A percentile compares a stretch with the other conserved stretches of the same genome.
Evolutionary conservation across 2,797 vertebrate genomes (phyloP).

Genomic region (Gastrophryne carolinensis): DNA sequence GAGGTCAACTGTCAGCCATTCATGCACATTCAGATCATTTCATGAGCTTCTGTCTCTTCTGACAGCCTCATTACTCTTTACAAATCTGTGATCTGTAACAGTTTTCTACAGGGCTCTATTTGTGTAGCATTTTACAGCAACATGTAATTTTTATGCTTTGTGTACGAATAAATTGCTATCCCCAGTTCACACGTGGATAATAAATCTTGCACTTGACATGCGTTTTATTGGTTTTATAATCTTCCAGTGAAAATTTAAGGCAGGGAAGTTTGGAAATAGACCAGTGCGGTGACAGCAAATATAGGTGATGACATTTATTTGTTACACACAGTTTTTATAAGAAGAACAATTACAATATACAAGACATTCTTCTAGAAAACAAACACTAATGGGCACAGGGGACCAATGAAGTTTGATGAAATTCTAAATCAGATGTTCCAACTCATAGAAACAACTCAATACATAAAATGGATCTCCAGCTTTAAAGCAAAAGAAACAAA

Average conservation of each 20-base stretch:
- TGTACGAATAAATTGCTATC: not conserved
- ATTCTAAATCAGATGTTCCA: not conserved
- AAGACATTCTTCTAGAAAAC: not conserved
- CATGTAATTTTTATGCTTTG: not conserved
- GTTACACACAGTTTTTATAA: too few relatives aligned
- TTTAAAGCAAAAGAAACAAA: not conserved
- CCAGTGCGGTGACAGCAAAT: too few relatives aligned
- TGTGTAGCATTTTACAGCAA: not conserved
- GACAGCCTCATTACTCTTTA: not conserved
- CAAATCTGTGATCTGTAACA: not conserved
- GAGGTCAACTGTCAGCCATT: constrained; percentile 34
- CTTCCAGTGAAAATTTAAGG: too few relatives aligned
- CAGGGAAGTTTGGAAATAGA: too few relatives aligned
- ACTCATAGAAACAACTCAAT: not conserved
- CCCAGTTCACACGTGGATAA: not conserved
- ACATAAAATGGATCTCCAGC: not conserved
- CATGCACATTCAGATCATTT: not conserved
- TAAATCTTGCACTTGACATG: not conserved
- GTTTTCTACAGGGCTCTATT: not conserved
- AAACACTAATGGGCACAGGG: not conserved
- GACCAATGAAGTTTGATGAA: not conserved
- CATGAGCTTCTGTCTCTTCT: not conserved
- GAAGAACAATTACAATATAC: not conserved
- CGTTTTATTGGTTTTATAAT: too few relatives aligned
- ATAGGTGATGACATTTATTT: too few relatives aligned